Conservation (phyloP, 2,888 invertebrate species). For the Polia nebulosa region DNA sequence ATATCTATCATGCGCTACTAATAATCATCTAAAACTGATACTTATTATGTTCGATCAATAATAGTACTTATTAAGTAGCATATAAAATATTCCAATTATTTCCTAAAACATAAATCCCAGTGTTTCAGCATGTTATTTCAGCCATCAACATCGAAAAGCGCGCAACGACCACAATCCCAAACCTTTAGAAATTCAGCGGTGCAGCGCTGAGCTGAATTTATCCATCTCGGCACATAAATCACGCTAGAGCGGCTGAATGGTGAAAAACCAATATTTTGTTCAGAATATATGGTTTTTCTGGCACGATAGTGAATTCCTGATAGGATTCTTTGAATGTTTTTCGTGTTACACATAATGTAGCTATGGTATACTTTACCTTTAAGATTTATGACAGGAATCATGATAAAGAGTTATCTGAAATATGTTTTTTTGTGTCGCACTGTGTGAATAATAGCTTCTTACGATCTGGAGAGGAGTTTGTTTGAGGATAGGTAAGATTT, state of each 20-base stretch:
- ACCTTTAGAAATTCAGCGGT: slow-evolving; percentile 43
- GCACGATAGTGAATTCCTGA: slow-evolving; percentile 35
- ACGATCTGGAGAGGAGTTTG: background rate
- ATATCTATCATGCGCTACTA: no score
- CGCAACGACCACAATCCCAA: slow-evolving; percentile 18
- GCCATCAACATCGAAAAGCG: slow-evolving; percentile 18
- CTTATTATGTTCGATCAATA: no score
- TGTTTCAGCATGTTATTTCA: background rate
- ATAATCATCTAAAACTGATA: no score
- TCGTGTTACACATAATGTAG: slow-evolving; percentile 17
- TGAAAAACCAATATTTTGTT: slow-evolving; percentile 60
- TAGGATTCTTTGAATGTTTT: slow-evolving; percentile 41
- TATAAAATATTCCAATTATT: no score
- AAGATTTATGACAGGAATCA: slow-evolving; percentile 29
- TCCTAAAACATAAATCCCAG: background rate
- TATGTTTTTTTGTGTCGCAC: slow-evolving; percentile 27
- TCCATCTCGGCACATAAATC: slow-evolving; percentile 55
- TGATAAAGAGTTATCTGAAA: slow-evolving; percentile 1
- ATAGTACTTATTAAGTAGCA: no score
- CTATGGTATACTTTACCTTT: background rate
- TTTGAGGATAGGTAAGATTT: background rate
- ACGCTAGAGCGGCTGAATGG: slow-evolving; percentile 46
- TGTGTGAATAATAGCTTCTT: background rate
- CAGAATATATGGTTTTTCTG: slow-evolving; percentile 38
- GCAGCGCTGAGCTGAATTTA: slow-evolving; percentile 52